Conservation (phyloP, 1,140 invertebrate genomes). For the Pristionchus pacificus region DNA sequence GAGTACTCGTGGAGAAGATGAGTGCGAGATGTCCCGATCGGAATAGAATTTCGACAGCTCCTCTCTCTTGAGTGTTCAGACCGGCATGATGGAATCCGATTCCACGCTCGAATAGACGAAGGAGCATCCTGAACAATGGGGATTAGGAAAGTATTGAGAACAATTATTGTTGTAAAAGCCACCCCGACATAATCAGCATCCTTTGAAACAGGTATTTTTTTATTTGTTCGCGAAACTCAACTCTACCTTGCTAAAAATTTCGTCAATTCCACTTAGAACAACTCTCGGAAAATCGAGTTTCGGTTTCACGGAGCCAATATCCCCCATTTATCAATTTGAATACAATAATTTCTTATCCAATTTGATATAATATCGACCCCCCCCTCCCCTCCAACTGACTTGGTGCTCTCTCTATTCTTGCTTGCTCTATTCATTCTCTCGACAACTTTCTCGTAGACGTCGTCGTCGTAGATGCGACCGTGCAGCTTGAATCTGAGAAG, state of each 20-base stretch:
- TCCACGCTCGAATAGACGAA: conserved; percentile 51
- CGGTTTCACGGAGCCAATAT: no score
- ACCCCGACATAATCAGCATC: no score
- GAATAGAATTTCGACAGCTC: conserved; percentile 55
- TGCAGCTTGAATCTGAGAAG: conserved; percentile 52
- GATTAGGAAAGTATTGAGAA: no score
- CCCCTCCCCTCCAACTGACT: no score
- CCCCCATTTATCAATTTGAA: no score
- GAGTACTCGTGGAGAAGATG: conserved; percentile 53
- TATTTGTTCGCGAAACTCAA: background rate
- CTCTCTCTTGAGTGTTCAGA: conserved; percentile 43
- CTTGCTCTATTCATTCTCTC: conserved; percentile 17
- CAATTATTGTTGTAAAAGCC: background rate
- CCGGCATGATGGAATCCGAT: conserved; percentile 57
- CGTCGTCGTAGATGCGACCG: conserved; percentile 31
- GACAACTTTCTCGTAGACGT: conserved; percentile 25
- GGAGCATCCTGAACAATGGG: conserved; percentile 18
- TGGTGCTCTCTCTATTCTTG: conserved; percentile 16
- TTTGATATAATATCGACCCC: no score
- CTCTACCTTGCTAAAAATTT: no score
- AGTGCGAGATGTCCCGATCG: conserved; percentile 49
- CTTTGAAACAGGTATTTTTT: no score
- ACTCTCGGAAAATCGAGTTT: no score
- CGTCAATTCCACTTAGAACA: no score
- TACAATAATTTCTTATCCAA: no score